phyloP scores from a whole-genome alignment of 1,140 invertebrate species.

The Heliconius nattereri region DNA sequence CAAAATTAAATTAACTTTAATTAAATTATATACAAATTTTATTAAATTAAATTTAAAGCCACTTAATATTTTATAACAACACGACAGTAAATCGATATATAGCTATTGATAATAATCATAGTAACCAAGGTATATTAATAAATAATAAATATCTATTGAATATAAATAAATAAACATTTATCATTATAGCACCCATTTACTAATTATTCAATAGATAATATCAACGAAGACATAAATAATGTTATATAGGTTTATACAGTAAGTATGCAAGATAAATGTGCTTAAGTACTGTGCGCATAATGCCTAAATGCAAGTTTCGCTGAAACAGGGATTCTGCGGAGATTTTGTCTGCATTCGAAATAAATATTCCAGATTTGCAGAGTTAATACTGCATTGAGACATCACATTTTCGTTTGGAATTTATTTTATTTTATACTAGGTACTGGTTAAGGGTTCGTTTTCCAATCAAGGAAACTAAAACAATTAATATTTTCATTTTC shows the following conservation, averaged over 20 bases:
- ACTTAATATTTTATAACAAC: not conserved
- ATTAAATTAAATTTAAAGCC: not conserved
- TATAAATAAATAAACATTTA: conserved; percentile 8
- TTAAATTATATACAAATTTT: not conserved
- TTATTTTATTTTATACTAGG: conserved; percentile 35
- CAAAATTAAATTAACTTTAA: too few relatives aligned
- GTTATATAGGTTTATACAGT: conserved; percentile 23
- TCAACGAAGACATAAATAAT: conserved; percentile 15
- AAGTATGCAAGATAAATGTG: conserved; percentile 41
- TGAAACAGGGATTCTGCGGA: conserved; percentile 62
- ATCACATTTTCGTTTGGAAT: conserved; percentile 56
- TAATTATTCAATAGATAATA: conserved; percentile 5
- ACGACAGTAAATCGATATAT: not conserved
- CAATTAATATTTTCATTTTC: too few relatives aligned
- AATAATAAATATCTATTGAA: not conserved
- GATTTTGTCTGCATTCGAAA: conserved; percentile 69
- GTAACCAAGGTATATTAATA: not conserved
- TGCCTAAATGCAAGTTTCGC: conserved; percentile 65
- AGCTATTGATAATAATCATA: not conserved
- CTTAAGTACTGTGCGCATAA: conserved; percentile 51
- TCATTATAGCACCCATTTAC: conserved; percentile 8
- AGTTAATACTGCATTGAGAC: conserved; percentile 55
- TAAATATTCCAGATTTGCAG: conserved; percentile 71
- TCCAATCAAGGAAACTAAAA: too few relatives aligned
- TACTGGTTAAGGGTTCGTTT: too few relatives aligned